Evolutionary conservation across 2,888 invertebrate species (phyloP).

Genomic region (Dasypogon diadema): DNA sequence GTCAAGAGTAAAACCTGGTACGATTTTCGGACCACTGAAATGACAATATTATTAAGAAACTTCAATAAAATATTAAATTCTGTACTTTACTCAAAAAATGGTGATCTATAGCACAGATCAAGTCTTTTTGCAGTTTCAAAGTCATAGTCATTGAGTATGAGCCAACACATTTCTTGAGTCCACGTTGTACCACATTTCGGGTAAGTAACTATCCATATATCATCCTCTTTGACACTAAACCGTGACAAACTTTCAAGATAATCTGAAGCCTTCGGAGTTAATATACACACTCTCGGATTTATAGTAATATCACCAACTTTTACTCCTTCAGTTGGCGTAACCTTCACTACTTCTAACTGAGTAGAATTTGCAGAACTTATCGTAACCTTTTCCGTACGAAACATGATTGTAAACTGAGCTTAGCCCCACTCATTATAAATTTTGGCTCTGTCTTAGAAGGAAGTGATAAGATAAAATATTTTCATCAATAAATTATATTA

Average conservation of each 20-base stretch:
- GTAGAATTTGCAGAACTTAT: too few relatives aligned
- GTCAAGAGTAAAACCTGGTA: neutral
- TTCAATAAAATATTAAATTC: neutral
- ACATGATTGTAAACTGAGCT: too few relatives aligned
- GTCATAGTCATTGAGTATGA: conserved; percentile 63
- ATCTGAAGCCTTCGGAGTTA: neutral
- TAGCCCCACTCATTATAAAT: too few relatives aligned
- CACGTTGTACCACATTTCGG: conserved; percentile 67
- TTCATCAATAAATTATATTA: too few relatives aligned
- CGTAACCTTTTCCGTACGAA: too few relatives aligned
- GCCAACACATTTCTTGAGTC: conserved; percentile 67
- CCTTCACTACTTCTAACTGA: neutral
- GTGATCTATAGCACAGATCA: neutral
- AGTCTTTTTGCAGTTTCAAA: conserved; percentile 62
- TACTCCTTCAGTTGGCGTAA: neutral
- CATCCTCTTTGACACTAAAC: conserved; percentile 64
- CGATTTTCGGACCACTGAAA: too few relatives aligned
- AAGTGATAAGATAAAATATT: too few relatives aligned
- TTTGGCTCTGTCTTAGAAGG: too few relatives aligned
- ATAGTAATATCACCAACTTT: neutral
- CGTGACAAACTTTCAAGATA: too few relatives aligned
- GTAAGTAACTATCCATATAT: conserved; percentile 65
- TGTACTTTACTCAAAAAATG: conserved; percentile 3
- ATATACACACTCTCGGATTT: neutral
- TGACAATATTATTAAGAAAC: too few relatives aligned